Conservation (phyloP, 2,797 vertebrate genomes). For the Tiaroga cobitis region DNA sequence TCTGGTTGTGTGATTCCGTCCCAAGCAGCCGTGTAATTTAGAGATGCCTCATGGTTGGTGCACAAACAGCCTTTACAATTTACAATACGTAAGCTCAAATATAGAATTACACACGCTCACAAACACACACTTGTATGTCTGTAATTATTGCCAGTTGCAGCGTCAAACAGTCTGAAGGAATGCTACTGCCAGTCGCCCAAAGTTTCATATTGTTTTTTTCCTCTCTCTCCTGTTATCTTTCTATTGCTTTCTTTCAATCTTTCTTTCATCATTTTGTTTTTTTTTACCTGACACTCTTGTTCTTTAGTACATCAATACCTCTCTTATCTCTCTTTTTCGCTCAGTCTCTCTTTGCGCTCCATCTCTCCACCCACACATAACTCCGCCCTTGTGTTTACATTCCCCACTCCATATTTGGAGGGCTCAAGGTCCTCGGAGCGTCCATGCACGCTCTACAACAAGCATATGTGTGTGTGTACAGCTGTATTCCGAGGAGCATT, state of each 20-base stretch:
- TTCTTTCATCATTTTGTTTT: background rate
- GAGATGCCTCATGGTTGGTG: constrained; percentile 54
- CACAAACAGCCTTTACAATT: constrained; percentile 46
- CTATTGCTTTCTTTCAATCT: constrained; percentile 10
- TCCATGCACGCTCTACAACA: constrained; percentile 40
- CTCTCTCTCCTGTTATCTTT: constrained; percentile 16
- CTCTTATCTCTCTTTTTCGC: constrained; percentile 47
- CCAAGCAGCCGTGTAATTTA: constrained; percentile 56
- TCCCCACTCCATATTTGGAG: constrained; percentile 80
- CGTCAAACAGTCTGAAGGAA: constrained; percentile 39
- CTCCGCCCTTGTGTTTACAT: constrained; percentile 86
- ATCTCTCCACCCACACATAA: constrained; percentile 51
- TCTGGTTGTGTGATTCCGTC: constrained; percentile 60
- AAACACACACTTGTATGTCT: constrained; percentile 38
- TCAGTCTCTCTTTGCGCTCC: constrained; percentile 26
- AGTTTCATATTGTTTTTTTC: background rate
- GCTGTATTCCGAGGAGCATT: constrained; percentile 39
- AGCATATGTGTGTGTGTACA: constrained; percentile 43
- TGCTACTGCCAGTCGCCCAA: constrained; percentile 13
- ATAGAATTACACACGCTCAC: constrained; percentile 43
- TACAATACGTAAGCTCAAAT: constrained; percentile 43
- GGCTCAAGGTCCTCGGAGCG: constrained; percentile 70
- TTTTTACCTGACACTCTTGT: constrained; percentile 27
- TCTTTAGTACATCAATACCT: constrained; percentile 38
- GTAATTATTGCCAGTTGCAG: constrained; percentile 37